A percentile compares a stretch with the other conserved stretches of the same genome.
Evolutionary conservation across 2,797 vertebrate species (phyloP).

Genomic region (Apogon talboti): DNA sequence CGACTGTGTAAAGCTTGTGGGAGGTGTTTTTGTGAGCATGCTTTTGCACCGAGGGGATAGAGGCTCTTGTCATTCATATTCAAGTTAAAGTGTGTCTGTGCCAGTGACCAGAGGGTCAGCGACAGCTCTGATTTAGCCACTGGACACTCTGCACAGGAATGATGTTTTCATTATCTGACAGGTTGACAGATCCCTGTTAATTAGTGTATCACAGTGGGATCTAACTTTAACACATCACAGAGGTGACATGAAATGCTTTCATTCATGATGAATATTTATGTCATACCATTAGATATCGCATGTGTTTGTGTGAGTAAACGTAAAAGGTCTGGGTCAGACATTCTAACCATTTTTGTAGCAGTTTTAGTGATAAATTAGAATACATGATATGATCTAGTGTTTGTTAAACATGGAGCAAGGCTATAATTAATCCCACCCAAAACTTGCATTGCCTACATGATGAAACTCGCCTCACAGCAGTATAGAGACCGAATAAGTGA

Average conservation of each 20-base stretch:
- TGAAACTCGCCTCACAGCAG: conserved; percentile 2
- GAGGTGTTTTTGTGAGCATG: conserved; percentile 20
- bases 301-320: background rate
- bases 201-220: conserved; percentile 17
- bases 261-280: conserved; percentile 6
- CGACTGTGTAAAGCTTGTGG: conserved; percentile 8
- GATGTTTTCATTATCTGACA: conserved; percentile 23
- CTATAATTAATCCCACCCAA: background rate
- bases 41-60: conserved; percentile 13
- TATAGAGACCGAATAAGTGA: too few species aligned
- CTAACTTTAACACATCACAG: conserved; percentile 12
- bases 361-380: conserved; percentile 5
- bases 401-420: background rate
- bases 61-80: conserved; percentile 9
- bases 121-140: conserved; percentile 16
- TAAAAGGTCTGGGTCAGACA: background rate
- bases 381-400: background rate
- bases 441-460: background rate
- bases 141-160: conserved; percentile 22
- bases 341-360: background rate
- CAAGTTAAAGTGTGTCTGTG: conserved; percentile 6
- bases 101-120: conserved; percentile 4
- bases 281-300: background rate
- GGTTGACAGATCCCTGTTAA: conserved; percentile 17
- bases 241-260: background rate